Evolutionary conservation across 2,888 invertebrate genomes (phyloP).

Genomic region (Ernsta delagoae): DNA sequence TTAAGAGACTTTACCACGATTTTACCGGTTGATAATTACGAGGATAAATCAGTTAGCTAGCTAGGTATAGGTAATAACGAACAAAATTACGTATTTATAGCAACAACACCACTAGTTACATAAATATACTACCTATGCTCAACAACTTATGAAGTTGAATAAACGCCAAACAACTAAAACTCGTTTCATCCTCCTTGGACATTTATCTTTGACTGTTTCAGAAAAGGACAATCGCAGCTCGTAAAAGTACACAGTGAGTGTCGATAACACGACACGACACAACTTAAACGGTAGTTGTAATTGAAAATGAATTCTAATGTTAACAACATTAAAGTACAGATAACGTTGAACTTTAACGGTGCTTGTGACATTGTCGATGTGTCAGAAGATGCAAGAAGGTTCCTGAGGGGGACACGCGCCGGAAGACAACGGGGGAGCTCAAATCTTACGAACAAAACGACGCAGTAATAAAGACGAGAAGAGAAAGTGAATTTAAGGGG

Average conservation of each 20-base stretch:
- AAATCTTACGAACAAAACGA: constrained; percentile 86
- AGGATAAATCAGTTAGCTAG: too few relatives aligned
- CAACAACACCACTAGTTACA: constrained; percentile 10
- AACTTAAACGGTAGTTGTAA: constrained; percentile 45
- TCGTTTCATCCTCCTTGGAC: constrained; percentile 73
- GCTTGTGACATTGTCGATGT: constrained; percentile 68
- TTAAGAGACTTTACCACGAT: too few relatives aligned
- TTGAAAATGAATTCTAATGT: constrained; percentile 72
- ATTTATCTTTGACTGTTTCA: constrained; percentile 67
- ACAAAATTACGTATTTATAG: background rate
- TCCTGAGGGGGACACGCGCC: constrained; percentile 77
- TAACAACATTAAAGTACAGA: constrained; percentile 64
- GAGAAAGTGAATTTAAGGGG: constrained; percentile 87
- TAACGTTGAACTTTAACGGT: constrained; percentile 58
- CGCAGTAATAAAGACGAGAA: constrained; percentile 86
- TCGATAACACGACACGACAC: constrained; percentile 38
- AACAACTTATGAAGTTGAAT: constrained; percentile 67
- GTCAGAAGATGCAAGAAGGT: constrained; percentile 62
- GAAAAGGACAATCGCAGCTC: constrained; percentile 75
- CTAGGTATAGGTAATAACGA: too few relatives aligned
- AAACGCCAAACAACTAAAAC: constrained; percentile 69
- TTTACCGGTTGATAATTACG: too few relatives aligned
- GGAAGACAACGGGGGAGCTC: constrained; percentile 75
- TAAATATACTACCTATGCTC: constrained; percentile 41
- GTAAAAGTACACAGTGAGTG: constrained; percentile 56